phyloP scores from a whole-genome alignment of 2,113 vertebrate genomes.

The Montifringilla adamsi region DNA sequence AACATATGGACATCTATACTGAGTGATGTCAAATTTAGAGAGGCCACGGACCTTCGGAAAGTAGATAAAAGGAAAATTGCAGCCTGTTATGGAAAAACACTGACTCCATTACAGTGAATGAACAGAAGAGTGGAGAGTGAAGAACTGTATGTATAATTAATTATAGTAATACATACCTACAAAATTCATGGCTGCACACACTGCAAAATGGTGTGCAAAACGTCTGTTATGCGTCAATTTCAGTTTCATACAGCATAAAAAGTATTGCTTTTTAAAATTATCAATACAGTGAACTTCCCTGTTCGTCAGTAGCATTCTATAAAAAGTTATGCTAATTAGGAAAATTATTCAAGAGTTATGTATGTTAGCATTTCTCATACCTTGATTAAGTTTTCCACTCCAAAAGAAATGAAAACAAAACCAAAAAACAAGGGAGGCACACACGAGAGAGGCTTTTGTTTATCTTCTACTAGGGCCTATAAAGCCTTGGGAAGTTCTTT shows the following conservation, averaged over 20 bases:
- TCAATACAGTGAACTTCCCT: constrained; percentile 11
- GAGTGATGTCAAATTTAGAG: constrained; percentile 91
- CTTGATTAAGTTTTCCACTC: neutral
- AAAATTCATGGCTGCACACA: constrained; percentile 36
- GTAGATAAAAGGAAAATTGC: constrained; percentile 94
- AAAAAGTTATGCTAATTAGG: constrained; percentile 39
- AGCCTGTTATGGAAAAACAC: constrained; percentile 89
- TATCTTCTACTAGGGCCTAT: neutral
- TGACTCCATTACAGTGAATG: constrained; percentile 82
- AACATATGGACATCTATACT: constrained; percentile 93
- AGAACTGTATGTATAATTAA: constrained; percentile 86
- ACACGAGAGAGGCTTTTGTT: neutral
- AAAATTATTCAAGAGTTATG: neutral
- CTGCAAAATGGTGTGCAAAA: constrained; percentile 35
- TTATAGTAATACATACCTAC: constrained; percentile 71
- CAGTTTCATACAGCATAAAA: neutral
- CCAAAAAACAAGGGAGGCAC: neutral
- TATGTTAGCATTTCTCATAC: neutral
- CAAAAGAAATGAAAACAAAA: neutral
- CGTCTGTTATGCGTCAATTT: neutral
- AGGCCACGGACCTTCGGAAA: constrained; percentile 87
- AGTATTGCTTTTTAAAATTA: constrained; percentile 3
- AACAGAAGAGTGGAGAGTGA: constrained; percentile 62
- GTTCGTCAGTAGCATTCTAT: constrained; percentile 37
- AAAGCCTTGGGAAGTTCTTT: neutral